Base-by-base conservation (phyloP, 2,113 vertebrate genomes). In the Blennius ocellaris region DNA sequence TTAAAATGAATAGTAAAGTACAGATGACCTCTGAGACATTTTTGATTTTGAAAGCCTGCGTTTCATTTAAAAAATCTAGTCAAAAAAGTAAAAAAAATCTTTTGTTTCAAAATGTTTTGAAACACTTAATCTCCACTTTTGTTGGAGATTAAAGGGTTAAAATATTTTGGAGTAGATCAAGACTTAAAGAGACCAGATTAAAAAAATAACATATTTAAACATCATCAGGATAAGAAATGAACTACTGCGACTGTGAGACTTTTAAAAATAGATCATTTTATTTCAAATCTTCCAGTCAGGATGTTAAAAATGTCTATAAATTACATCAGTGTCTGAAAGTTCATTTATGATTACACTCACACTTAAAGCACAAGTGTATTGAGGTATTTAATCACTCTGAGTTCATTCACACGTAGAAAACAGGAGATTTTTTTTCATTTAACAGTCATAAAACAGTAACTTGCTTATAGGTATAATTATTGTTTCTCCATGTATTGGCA, bases 351-450 rank as follows among this genome's bases (percentile, higher is more conserved):
- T 71, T 1, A 47, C 40, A 15, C 9, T 43, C 15, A 2, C 14
- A 51, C 21, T 36, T 48, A 39, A 61, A 0, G 57, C 0, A 45
- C 16, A 54, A 11, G 11, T 56, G 38, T 50, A 11, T 6, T 4
- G 69, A 79, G 76, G 76, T 73, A 68, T 67, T 67, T 56, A 14
- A 48, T n/a, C 21, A 21, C 17, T 66, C 14, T 52, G 30, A 47
- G 41, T 48, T 5, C 8, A 11, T 17, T 71, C 36, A 78, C 48
- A 65, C 7, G 16, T 1, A 44, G 17, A 64, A 6, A 0, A 2
- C n/a, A 49, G 4, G 21, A 30, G 21, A 30, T 30, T 30, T 30
- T 30, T n/a, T 30, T 30, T 30, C 11, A 15, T 67, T 41, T 21
- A 6, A 63, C 5, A 48, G 8, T 9, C n/a, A 0, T 15, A 36